Base-by-base conservation (phyloP, 1,140 invertebrate genomes). In the Scaptomyza montana region DNA sequence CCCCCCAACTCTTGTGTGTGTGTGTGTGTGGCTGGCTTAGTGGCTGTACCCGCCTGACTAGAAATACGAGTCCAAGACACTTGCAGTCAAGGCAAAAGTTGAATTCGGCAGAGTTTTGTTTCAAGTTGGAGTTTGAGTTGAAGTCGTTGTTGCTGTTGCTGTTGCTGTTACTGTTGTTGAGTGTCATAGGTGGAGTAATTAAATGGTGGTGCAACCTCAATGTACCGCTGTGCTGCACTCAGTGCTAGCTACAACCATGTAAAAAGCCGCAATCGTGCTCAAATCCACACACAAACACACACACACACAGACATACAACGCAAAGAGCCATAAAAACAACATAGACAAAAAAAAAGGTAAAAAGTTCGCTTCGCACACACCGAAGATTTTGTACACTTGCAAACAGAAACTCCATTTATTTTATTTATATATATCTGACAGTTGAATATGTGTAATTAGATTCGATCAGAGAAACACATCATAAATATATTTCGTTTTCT, bases 71-170 rank as follows among this genome's bases (percentile, higher is more conserved):
- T 60, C 13, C 30, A 86, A 74, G 64, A 77, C 75, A 87, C 72
- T 85, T 73, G 80, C 77, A 79, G 80, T 69, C 72, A 65, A 68
- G 61, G 68, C 79, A 72, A 61, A 84, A 85, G 80, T 79, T 79
- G 41, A 43, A 43, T 43, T 43, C 10, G 46, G 47, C 16, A 36
- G 45, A 46, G 28, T 19, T 36, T 16, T 33, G 57, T 10, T 57
- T 25, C 9, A 10, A 53, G 21, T 82, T 61, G 49, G 50, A 78
- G 78, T 77, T 80, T 62, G 61, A 74, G 76, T 77, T 77, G 69
- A 61, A 74, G 72, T 64, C 10, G 39, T 9, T 10, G 36, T 12
- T 16, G 16, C 16, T 9, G 36, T 3, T 10, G 21, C 21, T 25
- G 21, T 25, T 25, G 21, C 3, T 25, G 39, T 16, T 16, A 16